These are phyloP conservation scores for Litocranius walleri DNA, from an alignment of 2,113 vertebrate species.

Conservation along the genomic window DNA sequence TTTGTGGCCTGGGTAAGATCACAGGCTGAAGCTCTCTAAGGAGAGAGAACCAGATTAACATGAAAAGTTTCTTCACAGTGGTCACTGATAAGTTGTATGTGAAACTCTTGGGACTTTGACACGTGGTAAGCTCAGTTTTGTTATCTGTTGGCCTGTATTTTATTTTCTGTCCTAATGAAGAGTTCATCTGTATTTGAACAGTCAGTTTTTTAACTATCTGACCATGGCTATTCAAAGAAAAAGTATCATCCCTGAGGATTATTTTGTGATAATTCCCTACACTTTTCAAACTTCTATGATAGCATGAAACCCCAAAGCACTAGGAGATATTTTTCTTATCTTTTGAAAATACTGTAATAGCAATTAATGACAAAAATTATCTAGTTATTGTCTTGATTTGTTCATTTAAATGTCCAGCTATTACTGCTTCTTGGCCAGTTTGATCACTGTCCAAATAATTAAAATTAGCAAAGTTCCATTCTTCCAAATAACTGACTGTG, in stretches of 20 bases:
- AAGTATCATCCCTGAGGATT: not conserved
- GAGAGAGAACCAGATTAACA: not conserved
- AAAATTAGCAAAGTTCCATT: not conserved
- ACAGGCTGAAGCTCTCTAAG: not conserved
- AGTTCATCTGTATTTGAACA: conserved; percentile 20
- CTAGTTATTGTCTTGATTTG: not conserved
- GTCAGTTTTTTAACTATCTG: not conserved
- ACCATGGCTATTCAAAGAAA: not conserved
- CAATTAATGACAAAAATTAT: not conserved
- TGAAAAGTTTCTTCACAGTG: not conserved
- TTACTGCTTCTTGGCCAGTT: not conserved
- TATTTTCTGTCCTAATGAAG: conserved; percentile 28
- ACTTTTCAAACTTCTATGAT: not conserved
- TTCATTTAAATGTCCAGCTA: not conserved
- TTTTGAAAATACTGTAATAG: not conserved
- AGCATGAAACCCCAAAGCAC: not conserved
- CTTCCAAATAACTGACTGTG: not conserved
- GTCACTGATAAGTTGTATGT: not conserved
- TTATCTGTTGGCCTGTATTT: conserved; percentile 8
- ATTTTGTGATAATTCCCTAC: not conserved
- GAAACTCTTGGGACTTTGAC: not conserved
- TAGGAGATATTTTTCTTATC: not conserved
- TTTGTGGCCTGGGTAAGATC: not conserved
- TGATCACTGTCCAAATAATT: not conserved
- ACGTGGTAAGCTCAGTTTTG: not conserved